Conservation (phyloP, 2,797 vertebrate genomes). For the Smutsia gigantea region DNA sequence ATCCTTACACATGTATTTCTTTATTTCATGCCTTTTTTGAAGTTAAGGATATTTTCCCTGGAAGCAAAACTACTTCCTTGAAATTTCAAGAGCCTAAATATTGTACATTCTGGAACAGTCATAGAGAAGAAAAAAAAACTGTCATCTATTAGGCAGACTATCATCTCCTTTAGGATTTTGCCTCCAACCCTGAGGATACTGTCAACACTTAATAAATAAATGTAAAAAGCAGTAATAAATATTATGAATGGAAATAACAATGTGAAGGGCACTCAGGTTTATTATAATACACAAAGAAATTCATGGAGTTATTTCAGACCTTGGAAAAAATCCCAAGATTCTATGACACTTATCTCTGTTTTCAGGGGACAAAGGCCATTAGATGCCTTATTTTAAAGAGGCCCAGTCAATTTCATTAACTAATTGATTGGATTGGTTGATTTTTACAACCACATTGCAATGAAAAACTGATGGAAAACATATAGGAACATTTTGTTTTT, state of each 20-base stretch:
- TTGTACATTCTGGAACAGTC: neutral
- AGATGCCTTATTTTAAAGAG: constrained; percentile 34
- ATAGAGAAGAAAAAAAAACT: neutral
- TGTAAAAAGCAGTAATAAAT: neutral
- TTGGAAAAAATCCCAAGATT: neutral
- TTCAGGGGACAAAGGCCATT: constrained; percentile 42
- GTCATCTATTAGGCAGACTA: neutral
- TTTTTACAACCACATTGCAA: constrained; percentile 9
- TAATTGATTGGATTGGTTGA: neutral
- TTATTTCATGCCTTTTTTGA: neutral
- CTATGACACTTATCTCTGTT: neutral
- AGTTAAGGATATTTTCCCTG: neutral
- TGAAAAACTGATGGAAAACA: constrained; percentile 51
- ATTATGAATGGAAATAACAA: constrained; percentile 30
- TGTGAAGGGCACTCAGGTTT: neutral
- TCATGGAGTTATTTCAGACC: neutral
- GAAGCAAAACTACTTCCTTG: neutral
- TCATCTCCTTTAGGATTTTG: neutral
- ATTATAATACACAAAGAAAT: neutral
- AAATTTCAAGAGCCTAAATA: neutral
- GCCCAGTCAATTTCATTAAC: neutral
- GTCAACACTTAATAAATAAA: constrained; percentile 35
- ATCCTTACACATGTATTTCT: neutral
- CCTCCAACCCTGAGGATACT: neutral
- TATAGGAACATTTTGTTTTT: neutral